Base-by-base conservation (phyloP, 1,140 invertebrate genomes). In the Pseudomyrmex concolor region DNA sequence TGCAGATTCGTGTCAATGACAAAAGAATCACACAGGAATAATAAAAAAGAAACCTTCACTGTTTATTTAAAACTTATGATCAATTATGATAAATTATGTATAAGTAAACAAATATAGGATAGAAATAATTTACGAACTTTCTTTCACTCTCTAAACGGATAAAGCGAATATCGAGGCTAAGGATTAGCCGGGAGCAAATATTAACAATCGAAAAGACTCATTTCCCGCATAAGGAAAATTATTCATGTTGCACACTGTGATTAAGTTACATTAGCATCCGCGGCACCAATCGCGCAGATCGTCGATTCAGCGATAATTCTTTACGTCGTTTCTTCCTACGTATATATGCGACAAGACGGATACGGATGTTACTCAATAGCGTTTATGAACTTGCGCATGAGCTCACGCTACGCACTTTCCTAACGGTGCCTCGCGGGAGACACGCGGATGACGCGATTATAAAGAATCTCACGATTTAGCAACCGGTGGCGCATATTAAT, bases 401-500 rank as follows among this genome's bases (percentile, higher is more conserved):
- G n/a, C 73, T 12, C 72, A 51, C 59, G 34, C 59, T 45, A 51
- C 60, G 43, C 54, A 17, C 76, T 80, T 50, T 59, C 45, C 66
- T 80, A 80, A 80, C 76, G 74, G 74, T 78, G 64, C 43, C 5
- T 34, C 5, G 34, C 34, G 34, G 34, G 34, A 34, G 34, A 34
- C 34, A 34, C 13, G 60, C 51, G 80, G 71, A 54, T 54, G 84
- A 76, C 48, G 34, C 2, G 64, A 50, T 67, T 51, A 70, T 80
- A 50, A 80, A 43, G 55, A 78, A 57, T 80, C 76, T 34, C 66
- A 71, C 54, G 76, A 13, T 80, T 64, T 80, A 54, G 66, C 76
- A 71, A 80, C 10, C 51, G 43, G 55, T 80, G 76, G 66, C 76
- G 76, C 76, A 80, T 80, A 80, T 80, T 66, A 80, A 80, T 80